Percentiles rank a stretch among this genome's conserved stretches.
Evolutionary conservation across 1,140 invertebrate species (phyloP).

Genomic region (Matsumurasca onukii): DNA sequence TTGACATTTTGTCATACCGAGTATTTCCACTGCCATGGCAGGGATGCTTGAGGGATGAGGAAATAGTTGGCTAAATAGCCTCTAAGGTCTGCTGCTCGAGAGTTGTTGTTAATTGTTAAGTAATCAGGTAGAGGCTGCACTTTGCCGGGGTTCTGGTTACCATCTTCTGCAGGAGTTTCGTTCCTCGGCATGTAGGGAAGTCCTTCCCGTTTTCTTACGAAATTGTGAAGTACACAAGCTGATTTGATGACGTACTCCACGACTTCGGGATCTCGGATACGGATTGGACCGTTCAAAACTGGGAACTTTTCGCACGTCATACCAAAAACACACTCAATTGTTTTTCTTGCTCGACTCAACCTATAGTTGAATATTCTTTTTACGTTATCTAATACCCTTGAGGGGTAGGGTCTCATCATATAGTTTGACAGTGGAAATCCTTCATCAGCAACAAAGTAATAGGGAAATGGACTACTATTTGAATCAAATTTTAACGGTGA

Average conservation of each 20-base stretch:
- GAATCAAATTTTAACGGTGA: constrained; percentile 14
- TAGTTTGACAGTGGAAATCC: constrained; percentile 37
- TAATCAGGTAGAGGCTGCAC: too few species aligned
- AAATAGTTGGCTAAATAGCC: too few species aligned
- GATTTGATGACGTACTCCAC: constrained; percentile 34
- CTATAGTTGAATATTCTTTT: constrained; percentile 49
- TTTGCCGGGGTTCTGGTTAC: too few species aligned
- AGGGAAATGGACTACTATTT: constrained; percentile 34
- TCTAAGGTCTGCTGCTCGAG: too few species aligned
- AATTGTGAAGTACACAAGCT: constrained; percentile 34
- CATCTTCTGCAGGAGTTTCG: too few species aligned
- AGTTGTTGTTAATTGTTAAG: too few species aligned
- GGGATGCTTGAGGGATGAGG: too few species aligned
- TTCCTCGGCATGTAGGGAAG: too few species aligned
- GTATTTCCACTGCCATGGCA: too few species aligned
- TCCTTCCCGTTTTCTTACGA: too few species aligned
- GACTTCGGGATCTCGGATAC: constrained; percentile 31
- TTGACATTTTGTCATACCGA: too few species aligned
- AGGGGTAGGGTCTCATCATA: constrained; percentile 39
- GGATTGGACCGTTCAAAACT: constrained; percentile 29
- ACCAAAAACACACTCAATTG: constrained; percentile 50
- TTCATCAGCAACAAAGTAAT: constrained; percentile 39
- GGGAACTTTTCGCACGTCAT: constrained; percentile 39
- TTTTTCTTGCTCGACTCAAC: constrained; percentile 46
- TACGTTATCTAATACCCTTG: too few species aligned